Percentiles rank a stretch among this genome's conserved stretches.
These are phyloP conservation scores for Leptobrachium ailaonicum DNA, from an alignment of 2,113 vertebrate species.

Conservation along the genomic window DNA sequence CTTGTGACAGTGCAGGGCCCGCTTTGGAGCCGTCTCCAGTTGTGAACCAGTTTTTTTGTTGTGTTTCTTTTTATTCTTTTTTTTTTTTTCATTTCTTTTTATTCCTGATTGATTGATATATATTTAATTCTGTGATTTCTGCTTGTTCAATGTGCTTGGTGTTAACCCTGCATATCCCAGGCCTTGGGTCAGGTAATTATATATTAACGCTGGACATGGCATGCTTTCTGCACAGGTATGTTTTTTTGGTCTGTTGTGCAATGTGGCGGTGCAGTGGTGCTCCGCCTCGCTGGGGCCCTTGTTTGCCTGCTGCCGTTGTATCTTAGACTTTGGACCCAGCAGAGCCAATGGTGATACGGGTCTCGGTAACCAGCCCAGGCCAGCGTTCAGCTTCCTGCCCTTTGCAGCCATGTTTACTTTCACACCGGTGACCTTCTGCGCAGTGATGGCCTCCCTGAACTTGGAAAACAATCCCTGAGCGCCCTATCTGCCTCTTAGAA, in stretches of 20 bases:
- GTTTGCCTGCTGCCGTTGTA: slow-evolving; percentile 3
- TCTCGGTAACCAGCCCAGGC: neutral
- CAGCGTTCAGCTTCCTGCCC: neutral
- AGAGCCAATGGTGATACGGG: neutral
- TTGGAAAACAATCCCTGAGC: no score
- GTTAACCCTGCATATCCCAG: no score
- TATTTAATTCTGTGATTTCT: no score
- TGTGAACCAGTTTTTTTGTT: no score
- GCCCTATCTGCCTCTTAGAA: no score
- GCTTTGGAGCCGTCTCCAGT: neutral
- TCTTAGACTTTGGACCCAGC: slow-evolving; percentile 34
- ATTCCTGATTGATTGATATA: no score
- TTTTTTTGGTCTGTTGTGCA: slow-evolving; percentile 21
- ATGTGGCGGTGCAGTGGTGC: neutral
- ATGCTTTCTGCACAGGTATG: neutral
- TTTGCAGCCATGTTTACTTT: slow-evolving; percentile 30
- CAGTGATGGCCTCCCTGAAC: no score
- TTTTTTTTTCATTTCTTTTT: no score
- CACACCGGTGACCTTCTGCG: slow-evolving; percentile 14
- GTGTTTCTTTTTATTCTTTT: no score
- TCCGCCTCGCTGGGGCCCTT: neutral
- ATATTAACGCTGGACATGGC: no score
- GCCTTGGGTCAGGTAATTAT: no score
- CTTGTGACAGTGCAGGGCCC: neutral
- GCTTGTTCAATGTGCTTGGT: no score